These are phyloP conservation scores for Darevskia mixta DNA, from an alignment of 2,797 vertebrate species.

Conservation along the genomic window DNA sequence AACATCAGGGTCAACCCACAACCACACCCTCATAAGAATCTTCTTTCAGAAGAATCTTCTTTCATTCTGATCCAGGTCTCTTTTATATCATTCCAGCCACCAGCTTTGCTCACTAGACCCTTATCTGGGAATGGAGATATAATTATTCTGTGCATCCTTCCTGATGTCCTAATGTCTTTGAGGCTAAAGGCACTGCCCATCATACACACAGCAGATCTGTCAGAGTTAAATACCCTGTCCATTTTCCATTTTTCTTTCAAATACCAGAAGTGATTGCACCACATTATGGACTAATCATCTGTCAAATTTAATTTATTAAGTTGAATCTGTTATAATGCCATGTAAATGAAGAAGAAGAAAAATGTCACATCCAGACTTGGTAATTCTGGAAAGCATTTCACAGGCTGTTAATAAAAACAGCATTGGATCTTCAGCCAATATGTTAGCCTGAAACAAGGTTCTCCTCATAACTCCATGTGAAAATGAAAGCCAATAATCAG, in stretches of 20 bases:
- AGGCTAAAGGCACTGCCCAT: slow-evolving; percentile 23
- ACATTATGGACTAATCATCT: slow-evolving; percentile 72
- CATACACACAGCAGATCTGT: slow-evolving; percentile 51
- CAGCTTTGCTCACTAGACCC: slow-evolving; percentile 21
- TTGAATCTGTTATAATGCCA: slow-evolving; percentile 61
- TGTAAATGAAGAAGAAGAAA: slow-evolving; percentile 64
- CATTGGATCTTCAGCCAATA: slow-evolving; percentile 57
- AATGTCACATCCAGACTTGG: slow-evolving; percentile 57
- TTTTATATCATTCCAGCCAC: neutral
- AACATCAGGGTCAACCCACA: neutral
- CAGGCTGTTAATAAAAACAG: slow-evolving; percentile 52
- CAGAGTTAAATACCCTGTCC: slow-evolving; percentile 62
- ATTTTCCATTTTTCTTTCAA: slow-evolving; percentile 70
- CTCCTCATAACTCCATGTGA: slow-evolving; percentile 50
- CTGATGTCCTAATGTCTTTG: slow-evolving; percentile 29
- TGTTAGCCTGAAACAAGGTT: slow-evolving; percentile 51
- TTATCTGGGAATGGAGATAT: slow-evolving; percentile 20
- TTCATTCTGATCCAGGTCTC: neutral
- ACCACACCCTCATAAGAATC: neutral
- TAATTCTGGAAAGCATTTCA: slow-evolving; percentile 59
- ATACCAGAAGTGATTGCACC: slow-evolving; percentile 66
- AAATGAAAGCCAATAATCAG: slow-evolving; percentile 5
- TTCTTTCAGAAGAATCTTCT: neutral
- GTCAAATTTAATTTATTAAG: slow-evolving; percentile 77
- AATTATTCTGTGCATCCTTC: slow-evolving; percentile 41